These are phyloP conservation scores for Parelbella ahira DNA, from an alignment of 2,888 invertebrate genomes.

Conservation along the genomic window DNA sequence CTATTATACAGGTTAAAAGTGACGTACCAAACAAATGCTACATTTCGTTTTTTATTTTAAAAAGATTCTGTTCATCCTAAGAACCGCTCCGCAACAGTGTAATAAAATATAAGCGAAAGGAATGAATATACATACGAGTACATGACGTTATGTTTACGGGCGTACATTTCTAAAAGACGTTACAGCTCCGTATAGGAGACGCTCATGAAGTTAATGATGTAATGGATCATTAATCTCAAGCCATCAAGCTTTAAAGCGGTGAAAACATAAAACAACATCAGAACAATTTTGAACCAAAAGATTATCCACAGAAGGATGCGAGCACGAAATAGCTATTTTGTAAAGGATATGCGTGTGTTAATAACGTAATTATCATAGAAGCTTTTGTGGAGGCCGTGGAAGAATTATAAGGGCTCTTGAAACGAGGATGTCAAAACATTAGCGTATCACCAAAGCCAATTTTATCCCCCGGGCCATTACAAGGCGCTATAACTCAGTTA, in stretches of 20 bases:
- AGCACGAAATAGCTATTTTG: slow-evolving; percentile 14
- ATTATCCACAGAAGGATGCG: slow-evolving; percentile 16
- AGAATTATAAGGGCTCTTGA: slow-evolving; percentile 32
- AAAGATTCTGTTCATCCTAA: too few relatives aligned
- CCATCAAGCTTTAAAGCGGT: slow-evolving; percentile 9
- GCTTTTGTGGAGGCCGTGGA: slow-evolving; percentile 25
- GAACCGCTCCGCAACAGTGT: too few relatives aligned
- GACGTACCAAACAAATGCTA: too few relatives aligned
- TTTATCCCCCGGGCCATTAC: slow-evolving; percentile 37
- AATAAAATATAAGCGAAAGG: too few relatives aligned
- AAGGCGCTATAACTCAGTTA: slow-evolving; percentile 45
- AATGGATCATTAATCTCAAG: slow-evolving; percentile 15
- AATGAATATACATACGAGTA: too few relatives aligned
- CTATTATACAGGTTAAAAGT: too few relatives aligned
- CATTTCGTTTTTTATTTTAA: too few relatives aligned
- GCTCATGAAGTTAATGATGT: slow-evolving; percentile 13
- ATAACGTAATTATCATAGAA: slow-evolving; percentile 26
- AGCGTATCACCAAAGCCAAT: slow-evolving; percentile 31
- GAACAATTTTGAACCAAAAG: slow-evolving; percentile 23
- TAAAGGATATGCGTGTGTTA: slow-evolving; percentile 12
- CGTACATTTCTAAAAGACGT: too few relatives aligned
- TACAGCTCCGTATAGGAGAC: too few relatives aligned
- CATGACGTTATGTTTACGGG: too few relatives aligned
- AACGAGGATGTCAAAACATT: slow-evolving; percentile 32
- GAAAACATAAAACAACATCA: slow-evolving; percentile 10